Evolutionary conservation across 2,797 vertebrate genomes (phyloP), one percentile per base, ranked within the genome.

Genomic region (Cottoperca gobio): DNA sequence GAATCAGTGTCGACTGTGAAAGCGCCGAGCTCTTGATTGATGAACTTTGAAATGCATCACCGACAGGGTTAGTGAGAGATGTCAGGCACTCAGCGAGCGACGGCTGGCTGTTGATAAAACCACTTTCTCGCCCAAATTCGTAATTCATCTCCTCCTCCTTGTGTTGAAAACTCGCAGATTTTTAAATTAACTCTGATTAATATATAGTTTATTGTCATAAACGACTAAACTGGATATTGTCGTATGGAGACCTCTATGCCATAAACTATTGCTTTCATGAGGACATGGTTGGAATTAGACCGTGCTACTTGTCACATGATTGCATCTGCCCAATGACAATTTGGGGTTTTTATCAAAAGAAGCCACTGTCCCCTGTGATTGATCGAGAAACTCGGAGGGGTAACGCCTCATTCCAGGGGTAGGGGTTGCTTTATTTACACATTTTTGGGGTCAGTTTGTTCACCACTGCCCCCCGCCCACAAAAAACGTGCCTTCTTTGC

Each of bases 81-180:
- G 98, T 98, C 97, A 99, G 96, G 95, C 98, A 99, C 97, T 99
- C 98, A 94, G 98, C 98, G 94, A 99, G 98, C 96, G 98, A 99
- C 95, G 98, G 97, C 96, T 97, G 98, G 96, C 97, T 99, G 97
- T 99, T 99, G 97, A 99, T 99, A 94, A 99, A 99, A 96, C 98
- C 98, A 93, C 96, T 98, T 95, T 99, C 98, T 96, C 97, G 95
- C 96, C 97, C 96, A 94, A 98, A 99, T 97, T 96, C 97, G 97
- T 97, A 98, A 98, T 98, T 99, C 98, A 99, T 99, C 96, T 97
- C 97, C 96, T 95, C 96, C 95, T 93, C 91, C 95, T 93, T 93
- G 95, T 95, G 93, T 94, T 91, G 92, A 94, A 96, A 96, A 94
- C 91, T 95, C 95, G 92, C 92, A 92, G 94, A 91, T 94, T 94